Evolutionary conservation across 2,113 vertebrate species (phyloP).

Genomic region (Pontoporia blainvillei): DNA sequence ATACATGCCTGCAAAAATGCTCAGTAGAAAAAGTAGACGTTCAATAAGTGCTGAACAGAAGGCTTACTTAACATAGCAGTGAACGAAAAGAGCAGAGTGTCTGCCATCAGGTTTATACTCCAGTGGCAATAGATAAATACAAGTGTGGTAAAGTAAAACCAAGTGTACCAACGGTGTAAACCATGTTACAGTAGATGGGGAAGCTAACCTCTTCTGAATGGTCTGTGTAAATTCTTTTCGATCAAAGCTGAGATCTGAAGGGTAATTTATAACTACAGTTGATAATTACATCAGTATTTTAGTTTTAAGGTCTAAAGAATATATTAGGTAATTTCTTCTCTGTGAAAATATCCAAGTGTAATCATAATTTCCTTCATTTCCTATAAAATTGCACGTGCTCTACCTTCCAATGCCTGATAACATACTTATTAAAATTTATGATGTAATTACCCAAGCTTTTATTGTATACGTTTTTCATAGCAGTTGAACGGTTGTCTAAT

Average conservation of each 20-base stretch:
- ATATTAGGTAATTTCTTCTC: conserved; percentile 67
- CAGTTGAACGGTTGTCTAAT: conserved; percentile 69
- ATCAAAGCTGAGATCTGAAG: background rate
- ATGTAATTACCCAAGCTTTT: conserved; percentile 49
- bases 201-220: background rate
- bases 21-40: background rate
- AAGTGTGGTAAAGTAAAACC: background rate
- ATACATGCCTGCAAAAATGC: background rate
- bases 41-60: background rate
- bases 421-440: conserved; percentile 70
- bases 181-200: background rate
- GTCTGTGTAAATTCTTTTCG: background rate
- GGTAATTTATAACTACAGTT: background rate
- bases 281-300: conserved; percentile 66
- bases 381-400: conserved; percentile 64
- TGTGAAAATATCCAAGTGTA: conserved; percentile 66
- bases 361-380: conserved; percentile 54
- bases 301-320: conserved; percentile 60
- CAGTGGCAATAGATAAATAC: background rate
- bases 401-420: conserved; percentile 56
- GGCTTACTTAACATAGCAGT: background rate
- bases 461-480: conserved; percentile 55
- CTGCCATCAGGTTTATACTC: background rate
- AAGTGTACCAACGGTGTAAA: background rate
- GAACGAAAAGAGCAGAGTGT: background rate